Conservation (phyloP, 2,113 vertebrate genomes). For the Platysteira castanea region DNA sequence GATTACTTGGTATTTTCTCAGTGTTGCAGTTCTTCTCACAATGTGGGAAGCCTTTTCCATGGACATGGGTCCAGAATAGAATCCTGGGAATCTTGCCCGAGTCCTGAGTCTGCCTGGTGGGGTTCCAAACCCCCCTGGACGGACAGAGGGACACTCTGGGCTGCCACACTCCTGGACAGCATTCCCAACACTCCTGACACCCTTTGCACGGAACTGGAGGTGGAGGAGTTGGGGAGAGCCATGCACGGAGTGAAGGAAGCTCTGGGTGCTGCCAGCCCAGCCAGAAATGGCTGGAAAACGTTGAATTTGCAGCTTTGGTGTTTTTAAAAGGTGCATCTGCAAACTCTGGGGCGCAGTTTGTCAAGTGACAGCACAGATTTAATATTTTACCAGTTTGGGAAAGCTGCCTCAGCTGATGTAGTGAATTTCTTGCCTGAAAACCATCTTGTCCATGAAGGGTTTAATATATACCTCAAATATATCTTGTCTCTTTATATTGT, state of each 20-base stretch:
- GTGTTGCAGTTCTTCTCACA: no score
- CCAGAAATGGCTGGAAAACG: accelerated
- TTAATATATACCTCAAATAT: background rate
- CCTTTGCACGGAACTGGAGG: background rate
- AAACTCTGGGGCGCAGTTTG: no score
- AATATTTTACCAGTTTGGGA: background rate
- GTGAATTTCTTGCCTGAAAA: background rate
- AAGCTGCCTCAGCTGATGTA: background rate
- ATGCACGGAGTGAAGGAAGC: background rate
- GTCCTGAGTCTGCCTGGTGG: no score
- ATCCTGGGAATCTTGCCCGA: no score
- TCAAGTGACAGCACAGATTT: background rate
- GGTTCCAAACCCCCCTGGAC: no score
- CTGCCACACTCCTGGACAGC: no score
- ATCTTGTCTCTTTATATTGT: background rate
- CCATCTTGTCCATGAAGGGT: background rate
- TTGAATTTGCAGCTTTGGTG: background rate
- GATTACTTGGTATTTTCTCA: no score
- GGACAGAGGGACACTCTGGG: no score
- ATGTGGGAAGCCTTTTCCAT: no score
- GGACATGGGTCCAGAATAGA: no score
- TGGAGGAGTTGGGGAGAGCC: background rate
- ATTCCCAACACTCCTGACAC: no score
- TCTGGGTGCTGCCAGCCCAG: background rate
- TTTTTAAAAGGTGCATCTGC: background rate